phyloP scores from a whole-genome alignment of 2,797 vertebrate species.

The Dipus sagitta region DNA sequence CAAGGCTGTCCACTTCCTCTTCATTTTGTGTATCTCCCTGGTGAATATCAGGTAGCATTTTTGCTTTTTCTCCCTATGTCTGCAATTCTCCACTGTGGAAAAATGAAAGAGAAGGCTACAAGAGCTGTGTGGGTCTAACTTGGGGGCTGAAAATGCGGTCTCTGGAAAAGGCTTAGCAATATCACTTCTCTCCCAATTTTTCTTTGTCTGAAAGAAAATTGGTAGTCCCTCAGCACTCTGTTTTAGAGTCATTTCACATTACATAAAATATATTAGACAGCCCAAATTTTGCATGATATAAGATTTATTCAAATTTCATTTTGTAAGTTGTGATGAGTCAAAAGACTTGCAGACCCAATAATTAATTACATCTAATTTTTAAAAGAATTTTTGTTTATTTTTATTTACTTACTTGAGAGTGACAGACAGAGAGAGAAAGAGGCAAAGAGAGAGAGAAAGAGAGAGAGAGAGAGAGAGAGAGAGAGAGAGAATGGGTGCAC shows the following conservation, averaged over 20 bases:
- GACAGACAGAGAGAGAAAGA: too few relatives aligned
- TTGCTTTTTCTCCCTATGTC: neutral
- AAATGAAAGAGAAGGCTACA: neutral
- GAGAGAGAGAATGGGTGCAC: too few relatives aligned
- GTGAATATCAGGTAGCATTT: neutral
- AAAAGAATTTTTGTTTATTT: too few relatives aligned
- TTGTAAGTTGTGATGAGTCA: neutral
- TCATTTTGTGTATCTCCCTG: conserved; percentile 68
- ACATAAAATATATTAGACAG: neutral
- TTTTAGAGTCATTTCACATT: neutral
- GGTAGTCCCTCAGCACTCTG: neutral
- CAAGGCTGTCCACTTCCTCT: conserved; percentile 58
- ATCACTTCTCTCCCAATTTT: neutral
- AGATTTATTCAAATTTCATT: conserved; percentile 29
- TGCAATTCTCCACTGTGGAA: conserved; percentile 1
- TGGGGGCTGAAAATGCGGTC: neutral
- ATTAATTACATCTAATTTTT: neutral
- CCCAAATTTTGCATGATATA: neutral
- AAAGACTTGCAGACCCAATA: neutral
- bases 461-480: too few relatives aligned
- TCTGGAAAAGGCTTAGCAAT: conserved; percentile 17
- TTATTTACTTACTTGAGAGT: too few relatives aligned
- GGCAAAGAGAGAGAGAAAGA: too few relatives aligned
- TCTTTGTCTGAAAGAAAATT: neutral
- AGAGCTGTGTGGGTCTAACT: too few relatives aligned